These are phyloP conservation scores for Atrina japonica DNA, from an alignment of 2,888 invertebrate species.

Conservation along the genomic window DNA sequence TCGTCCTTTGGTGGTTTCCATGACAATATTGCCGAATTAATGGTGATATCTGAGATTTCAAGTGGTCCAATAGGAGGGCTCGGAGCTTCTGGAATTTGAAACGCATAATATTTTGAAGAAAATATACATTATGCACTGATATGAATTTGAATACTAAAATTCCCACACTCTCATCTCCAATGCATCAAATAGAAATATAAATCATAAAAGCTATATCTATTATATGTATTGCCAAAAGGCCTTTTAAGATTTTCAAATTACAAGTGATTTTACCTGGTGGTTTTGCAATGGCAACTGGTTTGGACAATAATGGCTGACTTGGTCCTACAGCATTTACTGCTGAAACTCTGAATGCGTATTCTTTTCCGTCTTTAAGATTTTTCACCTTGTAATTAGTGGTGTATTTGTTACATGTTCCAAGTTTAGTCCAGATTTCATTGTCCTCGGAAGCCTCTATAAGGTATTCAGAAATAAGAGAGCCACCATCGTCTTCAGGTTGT, in stretches of 20 bases:
- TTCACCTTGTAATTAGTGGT: slow-evolving; percentile 65
- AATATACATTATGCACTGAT: background rate
- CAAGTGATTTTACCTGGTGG: slow-evolving; percentile 26
- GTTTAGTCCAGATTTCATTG: slow-evolving; percentile 68
- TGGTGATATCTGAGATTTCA: slow-evolving; percentile 63
- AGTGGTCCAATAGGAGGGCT: slow-evolving; percentile 73
- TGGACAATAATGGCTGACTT: slow-evolving; percentile 70
- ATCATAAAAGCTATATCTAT: too few species aligned
- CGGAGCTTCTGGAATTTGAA: slow-evolving; percentile 62
- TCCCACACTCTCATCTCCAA: too few species aligned
- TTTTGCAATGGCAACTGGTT: slow-evolving; percentile 50
- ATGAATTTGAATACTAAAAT: too few species aligned
- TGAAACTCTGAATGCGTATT: slow-evolving; percentile 78
- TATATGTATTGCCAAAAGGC: too few species aligned
- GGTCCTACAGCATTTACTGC: slow-evolving; percentile 77
- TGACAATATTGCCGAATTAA: slow-evolving; percentile 70
- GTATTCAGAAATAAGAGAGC: slow-evolving; percentile 73
- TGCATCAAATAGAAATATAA: too few species aligned
- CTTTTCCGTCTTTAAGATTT: slow-evolving; percentile 72
- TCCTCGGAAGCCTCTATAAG: slow-evolving; percentile 72
- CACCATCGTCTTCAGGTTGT: slow-evolving; percentile 78
- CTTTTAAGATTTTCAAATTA: too few species aligned
- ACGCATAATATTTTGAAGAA: background rate
- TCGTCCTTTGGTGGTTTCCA: slow-evolving; percentile 81
- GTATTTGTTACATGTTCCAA: slow-evolving; percentile 65